Evolutionary conservation across 2,888 invertebrate genomes (phyloP).

Genomic region (Brachylomia viminalis): DNA sequence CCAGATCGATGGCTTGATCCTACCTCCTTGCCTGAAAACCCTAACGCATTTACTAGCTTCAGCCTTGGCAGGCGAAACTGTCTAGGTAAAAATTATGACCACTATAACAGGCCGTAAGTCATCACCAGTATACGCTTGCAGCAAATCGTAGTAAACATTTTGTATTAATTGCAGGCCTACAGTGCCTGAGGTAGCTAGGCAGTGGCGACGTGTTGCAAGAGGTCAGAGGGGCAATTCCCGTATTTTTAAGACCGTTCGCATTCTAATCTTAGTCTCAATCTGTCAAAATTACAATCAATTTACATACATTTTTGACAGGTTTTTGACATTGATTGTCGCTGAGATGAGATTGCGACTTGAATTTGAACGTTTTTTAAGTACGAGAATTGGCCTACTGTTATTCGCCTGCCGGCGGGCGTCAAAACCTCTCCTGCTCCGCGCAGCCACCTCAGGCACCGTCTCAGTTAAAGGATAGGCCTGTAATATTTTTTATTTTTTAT

Average conservation of each 20-base stretch:
- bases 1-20: conserved; percentile 79
- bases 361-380: too few relatives aligned
- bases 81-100: conserved; percentile 20
- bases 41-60: conserved; percentile 74
- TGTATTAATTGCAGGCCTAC: neutral
- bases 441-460: neutral
- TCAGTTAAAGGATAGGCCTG: neutral
- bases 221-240: too few relatives aligned
- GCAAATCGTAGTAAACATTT: neutral
- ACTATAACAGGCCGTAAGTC: neutral
- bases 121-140: neutral
- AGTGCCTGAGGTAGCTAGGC: neutral
- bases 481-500: neutral
- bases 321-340: too few relatives aligned
- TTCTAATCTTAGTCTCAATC: too few relatives aligned
- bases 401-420: too few relatives aligned
- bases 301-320: too few relatives aligned
- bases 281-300: too few relatives aligned
- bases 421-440: neutral
- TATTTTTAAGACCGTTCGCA: too few relatives aligned
- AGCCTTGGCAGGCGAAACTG: conserved; percentile 65
- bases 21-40: conserved; percentile 69
- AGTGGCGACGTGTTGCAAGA: neutral
- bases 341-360: too few relatives aligned
- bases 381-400: too few relatives aligned